phyloP scores from a whole-genome alignment of 1,140 invertebrate species.

The Wiebesia pumilae region DNA sequence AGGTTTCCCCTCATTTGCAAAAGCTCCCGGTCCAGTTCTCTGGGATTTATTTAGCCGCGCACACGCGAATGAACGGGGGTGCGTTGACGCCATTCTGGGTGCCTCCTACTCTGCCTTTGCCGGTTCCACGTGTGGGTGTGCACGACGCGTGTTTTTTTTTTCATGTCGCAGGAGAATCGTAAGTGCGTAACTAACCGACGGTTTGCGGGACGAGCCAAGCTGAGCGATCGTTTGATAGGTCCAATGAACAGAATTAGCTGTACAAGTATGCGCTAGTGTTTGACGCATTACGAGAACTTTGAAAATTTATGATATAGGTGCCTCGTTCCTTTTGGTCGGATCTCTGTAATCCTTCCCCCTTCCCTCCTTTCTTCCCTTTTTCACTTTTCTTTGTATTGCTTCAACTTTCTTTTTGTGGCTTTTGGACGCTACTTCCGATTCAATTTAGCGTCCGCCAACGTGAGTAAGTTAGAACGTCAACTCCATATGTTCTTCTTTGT shows the following conservation, averaged over 20 bases:
- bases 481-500: background rate
- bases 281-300: no score
- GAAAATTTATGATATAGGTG: constrained; percentile 7
- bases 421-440: background rate
- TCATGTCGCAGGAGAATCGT: constrained; percentile 47
- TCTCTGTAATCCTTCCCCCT: background rate
- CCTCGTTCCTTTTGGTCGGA: background rate
- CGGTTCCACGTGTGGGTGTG: no score
- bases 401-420: constrained; percentile 29
- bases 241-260: background rate
- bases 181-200: constrained; percentile 56
- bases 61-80: no score
- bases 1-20: background rate
- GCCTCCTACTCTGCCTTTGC: no score
- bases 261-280: no score
- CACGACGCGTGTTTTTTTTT: no score
- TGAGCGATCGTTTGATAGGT: background rate
- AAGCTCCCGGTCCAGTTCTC: constrained; percentile 30
- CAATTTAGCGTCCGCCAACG: background rate
- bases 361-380: background rate
- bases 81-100: no score
- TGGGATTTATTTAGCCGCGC: constrained; percentile 10
- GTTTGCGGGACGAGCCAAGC: no score
- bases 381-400: no score
- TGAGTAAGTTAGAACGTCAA: background rate